Evolutionary conservation across 2,888 invertebrate genomes (phyloP), one percentile per base, ranked within the genome.

Genomic region (Spatulosminthurus flaviceps): DNA sequence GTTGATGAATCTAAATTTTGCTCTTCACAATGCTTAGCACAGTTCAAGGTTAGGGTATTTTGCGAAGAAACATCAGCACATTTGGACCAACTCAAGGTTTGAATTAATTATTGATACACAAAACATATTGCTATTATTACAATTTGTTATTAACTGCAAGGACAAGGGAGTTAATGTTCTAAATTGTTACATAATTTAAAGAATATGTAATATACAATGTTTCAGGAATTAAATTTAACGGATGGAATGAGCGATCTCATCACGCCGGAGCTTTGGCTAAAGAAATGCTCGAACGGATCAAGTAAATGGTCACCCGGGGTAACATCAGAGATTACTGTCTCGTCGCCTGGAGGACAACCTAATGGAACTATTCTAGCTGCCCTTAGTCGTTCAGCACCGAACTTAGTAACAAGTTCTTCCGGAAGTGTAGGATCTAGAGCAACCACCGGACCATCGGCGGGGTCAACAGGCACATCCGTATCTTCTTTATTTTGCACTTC

Each of bases 41-140:
- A 83, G 29, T 83, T 80, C 66, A 83, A 83, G 67, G 79, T 83
- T 21, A 69, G 79, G 51, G 78, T 83, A 7, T 83, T 83, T 51
- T 83, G 82, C 51, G 82, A 82, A 71, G 83, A 83, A 76, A 82
- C 82, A 5, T 80, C 83, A 7, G 79, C 83, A 7, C 82, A 82
- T 80, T 78, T 82, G 34, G 82, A 82, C 19, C 82, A 81, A 77
- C 26, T 81, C 11, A 80, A 80, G 81, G 81, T 81, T 24, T 51
- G 51, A 16, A 11, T n/a, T 51, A 51, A 4, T 51, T 51, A n/a
- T n/a, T n/a, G n/a, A n/a, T n/a, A n/a, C n/a, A n/a, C n/a, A n/a
- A n/a, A n/a, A n/a, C n/a, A n/a, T n/a, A n/a, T n/a, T n/a, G n/a
- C n/a, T n/a, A n/a, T n/a, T n/a, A n/a, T n/a, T n/a, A n/a, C n/a